Evolutionary conservation across 2,113 vertebrate species (phyloP).

Genomic region (Hemibagrus wyckioides): DNA sequence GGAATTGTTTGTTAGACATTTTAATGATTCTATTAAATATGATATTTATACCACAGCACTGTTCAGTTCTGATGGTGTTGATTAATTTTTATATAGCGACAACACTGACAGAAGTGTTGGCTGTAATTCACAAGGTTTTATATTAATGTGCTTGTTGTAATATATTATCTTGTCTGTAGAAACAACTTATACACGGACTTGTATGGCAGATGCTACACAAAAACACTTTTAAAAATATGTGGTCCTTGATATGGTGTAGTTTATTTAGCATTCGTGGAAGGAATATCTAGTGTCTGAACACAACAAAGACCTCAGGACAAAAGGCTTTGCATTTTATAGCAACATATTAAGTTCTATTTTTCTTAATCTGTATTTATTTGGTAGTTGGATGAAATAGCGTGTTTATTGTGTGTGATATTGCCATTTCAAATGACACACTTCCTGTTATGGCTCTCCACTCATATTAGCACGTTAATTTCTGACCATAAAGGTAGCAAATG

Average conservation of each 20-base stretch:
- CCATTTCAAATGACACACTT: neutral
- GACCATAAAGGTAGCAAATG: neutral
- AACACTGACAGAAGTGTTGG: neutral
- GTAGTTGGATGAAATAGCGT: neutral
- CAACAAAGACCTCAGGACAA: neutral
- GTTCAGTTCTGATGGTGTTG: neutral
- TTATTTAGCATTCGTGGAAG: neutral
- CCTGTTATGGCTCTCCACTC: neutral
- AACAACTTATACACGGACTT: neutral
- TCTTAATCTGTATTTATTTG: neutral
- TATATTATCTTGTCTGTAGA: neutral
- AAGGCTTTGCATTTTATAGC: neutral
- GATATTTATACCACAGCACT: neutral
- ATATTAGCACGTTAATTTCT: neutral
- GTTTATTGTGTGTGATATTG: neutral
- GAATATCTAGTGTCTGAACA: neutral
- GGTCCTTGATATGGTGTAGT: neutral
- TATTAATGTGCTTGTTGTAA: neutral
- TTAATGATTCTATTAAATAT: neutral
- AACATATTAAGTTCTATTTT: neutral
- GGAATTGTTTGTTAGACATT: constrained; percentile 11
- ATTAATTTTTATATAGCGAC: neutral
- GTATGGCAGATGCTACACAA: neutral
- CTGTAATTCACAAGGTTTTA: neutral
- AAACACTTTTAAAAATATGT: neutral